Evolutionary conservation across 37 sponge, comb jelly and placozoan species (phyloP), one percentile per base, ranked within the genome.

Genomic region (Bolinopsis microptera): DNA sequence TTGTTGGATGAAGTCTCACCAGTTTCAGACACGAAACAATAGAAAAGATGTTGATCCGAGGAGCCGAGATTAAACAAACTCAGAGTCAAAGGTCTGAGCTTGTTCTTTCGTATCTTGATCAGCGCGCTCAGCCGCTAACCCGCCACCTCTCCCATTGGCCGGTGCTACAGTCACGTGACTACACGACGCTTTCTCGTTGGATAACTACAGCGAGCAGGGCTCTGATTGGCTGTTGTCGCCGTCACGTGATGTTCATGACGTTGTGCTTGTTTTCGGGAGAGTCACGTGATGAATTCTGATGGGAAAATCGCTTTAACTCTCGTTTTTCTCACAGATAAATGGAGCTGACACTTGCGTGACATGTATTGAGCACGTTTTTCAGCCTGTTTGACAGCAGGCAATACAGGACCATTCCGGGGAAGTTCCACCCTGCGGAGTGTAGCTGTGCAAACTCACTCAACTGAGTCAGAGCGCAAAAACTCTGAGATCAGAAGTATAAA

Each of bases 271-370:
- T 32, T 48, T 32, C 80, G 35, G 80, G 22, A 32, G 35, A 34
- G 21, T 32, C 80, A 77, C 80, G 80, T 77, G 80, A 34, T 31
- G 35, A 8, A 32, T 0, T 28, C 33, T 36, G 80, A 77, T 77
- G 80, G 80, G 80, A 86, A 86, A 86, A 39, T 86, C 61, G 90
- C 36, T 86, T 86, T 86, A 86, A 86, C 90, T 86, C 61, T 35
- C 61, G n/a, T 86, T 86, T 39, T 86, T 86, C 90, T 86, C 41
- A 86, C 90, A 86, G 80, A 32, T 32, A 77, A 77, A 77, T 77
- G 32, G 22, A 77, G 13, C 9, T 18, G 27, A 35, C 22, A 77
- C 80, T 77, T 27, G 18, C 32, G 8, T 77, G 80, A 77, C 80
- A 77, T 32, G 35, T 8, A 32, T 3, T 21, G 33, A 77, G 80